Base-by-base conservation (phyloP, 2,113 vertebrate species). In the Helogale parvula region DNA sequence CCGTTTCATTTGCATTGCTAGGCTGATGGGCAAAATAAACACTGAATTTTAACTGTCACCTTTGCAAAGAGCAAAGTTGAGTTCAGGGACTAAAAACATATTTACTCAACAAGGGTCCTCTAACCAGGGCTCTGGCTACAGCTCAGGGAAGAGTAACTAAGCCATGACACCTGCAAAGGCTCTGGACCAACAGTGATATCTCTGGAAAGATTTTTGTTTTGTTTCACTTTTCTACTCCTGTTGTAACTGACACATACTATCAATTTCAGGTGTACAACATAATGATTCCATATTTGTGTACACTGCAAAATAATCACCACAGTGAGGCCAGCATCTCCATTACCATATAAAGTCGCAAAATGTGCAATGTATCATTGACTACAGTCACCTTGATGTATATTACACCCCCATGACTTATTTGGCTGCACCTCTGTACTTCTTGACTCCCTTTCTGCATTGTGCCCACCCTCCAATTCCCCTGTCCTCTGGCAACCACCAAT, bases 1-100 rank as follows among this genome's bases (percentile, higher is more conserved):
- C n/a, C 17, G 0, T 76, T 27, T 29, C 8, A 5, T 27, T 19
- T 5, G 31, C 35, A 14, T 6, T 3, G 7, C 14, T 14, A 15
- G 27, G 47, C 71, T 68, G 45, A 68, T 27, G 6, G 68, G 87
- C 66, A 81, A 38, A 57, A 35, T 54, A 11, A 29, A 88, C 47
- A 50, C 77, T 57, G 35, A 15, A 35, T 85, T 89, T 23, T 77
- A 60, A 47, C 60, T 33, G 52, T 79, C 19, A 50, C 31, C 68
- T 83, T 31, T 47, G 60, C 57, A 47, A 38, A 52, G n/a, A 65
- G 74, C 45, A n/a, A 38, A 82, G 47, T 13, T 89, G 60, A 94
- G 35, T 65, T 80, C 14, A 9, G n/a, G 31, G 69, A 74, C 86
- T 88, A 31, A 81, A 91, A 91, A 31, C 2, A 0, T 38, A 69